Evolutionary conservation across 2,797 vertebrate genomes (phyloP), one percentile per base, ranked within the genome.

Genomic region (Cuniculus paca): DNA sequence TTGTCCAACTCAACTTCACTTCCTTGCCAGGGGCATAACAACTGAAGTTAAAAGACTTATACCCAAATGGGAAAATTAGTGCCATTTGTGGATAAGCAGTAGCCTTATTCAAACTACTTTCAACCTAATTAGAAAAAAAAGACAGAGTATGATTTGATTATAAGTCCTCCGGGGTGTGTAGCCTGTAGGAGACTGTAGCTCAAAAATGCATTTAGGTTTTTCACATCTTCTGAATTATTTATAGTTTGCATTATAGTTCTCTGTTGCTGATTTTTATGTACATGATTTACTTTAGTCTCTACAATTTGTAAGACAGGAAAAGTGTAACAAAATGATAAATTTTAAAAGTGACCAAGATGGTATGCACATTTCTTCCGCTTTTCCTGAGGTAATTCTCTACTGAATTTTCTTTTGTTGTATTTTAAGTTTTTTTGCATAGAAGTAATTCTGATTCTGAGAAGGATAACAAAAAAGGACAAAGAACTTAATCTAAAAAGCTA

Each of bases 1-100:
- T 88, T 87, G 72, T 96, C 86, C 87, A 96, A 39, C 88, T 96
- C 95, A 88, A 56, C 84, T 96, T 88, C 17, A 95, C 94, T 97
- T 97, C 96, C 97, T 97, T 96, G 92, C 97, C 89, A 92, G 88
- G 80, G 97, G 96, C 86, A 56, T 93, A 96, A 94, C 87, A 97
- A 75, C 93, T 84, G 68, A 95, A 97, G 96, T 97, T 98, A 95
- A 97, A 98, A 97, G 97, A 96, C 87, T 96, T 88, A 88, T 36
- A 93, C 39, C n/a, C 90, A 97, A 96, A 96, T 95, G 91, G 88
- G 96, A 97, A 97, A 98, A 97, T 97, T 88, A 87, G 91, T 96
- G 95, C 95, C 95, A 95, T 96, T 97, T 98, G 95, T 97, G 81
- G 94, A 91, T 87, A 88, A 80, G 92, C 97, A 96, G 95, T 96